Evolutionary conservation across 2,888 invertebrate species (phyloP), one percentile per base, ranked within the genome.

Genomic region (Troides helena): DNA sequence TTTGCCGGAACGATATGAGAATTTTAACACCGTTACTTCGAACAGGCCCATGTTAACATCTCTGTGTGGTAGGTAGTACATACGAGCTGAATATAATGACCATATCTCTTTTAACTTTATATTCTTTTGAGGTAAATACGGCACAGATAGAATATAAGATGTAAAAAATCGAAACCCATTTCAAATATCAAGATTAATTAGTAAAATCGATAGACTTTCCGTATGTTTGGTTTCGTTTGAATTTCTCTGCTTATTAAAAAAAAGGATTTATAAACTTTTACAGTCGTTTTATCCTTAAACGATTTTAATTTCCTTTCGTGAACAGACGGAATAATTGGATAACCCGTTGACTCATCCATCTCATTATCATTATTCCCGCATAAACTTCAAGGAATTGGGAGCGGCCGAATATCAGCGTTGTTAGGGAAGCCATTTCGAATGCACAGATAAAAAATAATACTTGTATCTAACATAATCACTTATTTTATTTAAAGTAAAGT

Each of bases 1-100:
- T 77, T 78, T 76, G 75, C 74, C 73, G 80, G 73, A 74, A 73
- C 72, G 76, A 73, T 74, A 72, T 60, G 70, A 72, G 72, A 78
- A 74, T 75, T 73, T 72, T 71, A 73, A 71, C 71, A 67, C 64
- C 30, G 65, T 21, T 70, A 69, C 62, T 65, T 71, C 68, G 71
- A 73, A 75, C 72, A 74, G 56, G 18, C 25, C 60, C 36, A 30
- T 18, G 12, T 36, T 30, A 60, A 36, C n/a, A 30, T 60, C 36
- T 58, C 14, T 14, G 25, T 25, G 10, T 12, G 25, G 23, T 58
- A 25, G n/a, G n/a, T 25, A 10, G 23, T 25, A 25, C 21, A 25
- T 21, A 58, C n/a, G 53, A 53, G 18, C n/a, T 7, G 53, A 53
- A n/a, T 53, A 53, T 18, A 50, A 17, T 50, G 50, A 50, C 6